phyloP scores from a whole-genome alignment of 2,113 vertebrate genomes.

The Campylomormyrus numenius region DNA sequence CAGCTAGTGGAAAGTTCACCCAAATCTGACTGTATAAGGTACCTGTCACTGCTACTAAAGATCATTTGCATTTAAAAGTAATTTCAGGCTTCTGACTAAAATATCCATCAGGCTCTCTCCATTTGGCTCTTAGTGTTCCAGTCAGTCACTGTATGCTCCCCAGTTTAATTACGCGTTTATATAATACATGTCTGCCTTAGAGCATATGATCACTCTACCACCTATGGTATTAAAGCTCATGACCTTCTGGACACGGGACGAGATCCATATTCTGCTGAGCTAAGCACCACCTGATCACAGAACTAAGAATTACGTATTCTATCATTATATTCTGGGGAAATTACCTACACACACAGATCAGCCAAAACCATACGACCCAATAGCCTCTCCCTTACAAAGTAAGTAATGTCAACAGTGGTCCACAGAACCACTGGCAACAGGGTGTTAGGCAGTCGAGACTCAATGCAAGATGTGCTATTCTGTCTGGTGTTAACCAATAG shows the following conservation, averaged over 20 bases:
- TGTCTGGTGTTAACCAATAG: not conserved
- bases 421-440: not conserved
- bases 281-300: not conserved
- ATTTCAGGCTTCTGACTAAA: not conserved
- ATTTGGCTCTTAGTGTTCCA: not conserved
- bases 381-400: not conserved
- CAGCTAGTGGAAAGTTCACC: not conserved
- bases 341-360: not conserved
- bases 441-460: not conserved
- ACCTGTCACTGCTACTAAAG: not conserved
- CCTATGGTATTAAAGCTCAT: not conserved
- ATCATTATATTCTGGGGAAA: not conserved
- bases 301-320: not conserved
- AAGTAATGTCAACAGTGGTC: not conserved
- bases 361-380: not conserved
- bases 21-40: not conserved
- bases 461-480: not conserved
- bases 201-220: not conserved
- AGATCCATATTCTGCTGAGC: not conserved
- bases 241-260: not conserved
- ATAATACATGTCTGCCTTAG: not conserved
- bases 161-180: not conserved
- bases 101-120: not conserved
- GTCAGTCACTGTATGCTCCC: not conserved
- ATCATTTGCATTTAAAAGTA: not conserved